Evolutionary conservation across 2,888 invertebrate species (phyloP).

Genomic region (Belgica antarctica): DNA sequence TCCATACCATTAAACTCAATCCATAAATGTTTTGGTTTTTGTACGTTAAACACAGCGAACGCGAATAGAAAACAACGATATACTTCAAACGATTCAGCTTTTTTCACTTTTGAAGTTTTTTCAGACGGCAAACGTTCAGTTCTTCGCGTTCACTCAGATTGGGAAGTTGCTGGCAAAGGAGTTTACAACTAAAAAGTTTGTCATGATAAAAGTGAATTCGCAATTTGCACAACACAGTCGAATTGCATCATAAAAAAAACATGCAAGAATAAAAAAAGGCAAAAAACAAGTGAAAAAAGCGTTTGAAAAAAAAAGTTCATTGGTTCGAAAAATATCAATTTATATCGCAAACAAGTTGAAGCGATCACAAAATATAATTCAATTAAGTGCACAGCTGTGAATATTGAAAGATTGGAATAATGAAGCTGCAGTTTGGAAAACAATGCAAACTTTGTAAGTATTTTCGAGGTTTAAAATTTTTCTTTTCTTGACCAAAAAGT

Average conservation of each 20-base stretch:
- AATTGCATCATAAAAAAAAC: slow-evolving; percentile 8
- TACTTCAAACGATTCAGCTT: slow-evolving; percentile 10
- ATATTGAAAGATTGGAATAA: no score
- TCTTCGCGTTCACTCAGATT: slow-evolving; percentile 28
- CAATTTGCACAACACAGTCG: not conserved
- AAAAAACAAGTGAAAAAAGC: not conserved
- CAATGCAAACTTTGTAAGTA: slow-evolving; percentile 36
- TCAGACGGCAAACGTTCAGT: slow-evolving; percentile 22
- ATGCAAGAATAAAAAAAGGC: not conserved
- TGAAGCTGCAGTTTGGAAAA: slow-evolving; percentile 27
- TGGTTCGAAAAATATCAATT: not conserved
- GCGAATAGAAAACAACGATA: not conserved
- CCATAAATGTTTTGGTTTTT: no score
- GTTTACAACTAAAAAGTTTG: not conserved
- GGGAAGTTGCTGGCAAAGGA: not conserved
- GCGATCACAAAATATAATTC: no score
- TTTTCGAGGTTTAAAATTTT: not conserved
- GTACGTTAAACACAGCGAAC: not conserved
- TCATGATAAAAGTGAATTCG: not conserved
- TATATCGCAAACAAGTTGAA: not conserved
- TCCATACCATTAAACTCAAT: no score
- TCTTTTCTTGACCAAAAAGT: not conserved
- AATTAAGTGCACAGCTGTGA: no score
- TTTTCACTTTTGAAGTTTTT: slow-evolving; percentile 11
- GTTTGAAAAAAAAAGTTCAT: not conserved